A percentile compares a stretch with the other conserved stretches of the same genome.
phyloP scores from a whole-genome alignment of 2,797 vertebrate genomes.

The Peromyscus attwateri region DNA sequence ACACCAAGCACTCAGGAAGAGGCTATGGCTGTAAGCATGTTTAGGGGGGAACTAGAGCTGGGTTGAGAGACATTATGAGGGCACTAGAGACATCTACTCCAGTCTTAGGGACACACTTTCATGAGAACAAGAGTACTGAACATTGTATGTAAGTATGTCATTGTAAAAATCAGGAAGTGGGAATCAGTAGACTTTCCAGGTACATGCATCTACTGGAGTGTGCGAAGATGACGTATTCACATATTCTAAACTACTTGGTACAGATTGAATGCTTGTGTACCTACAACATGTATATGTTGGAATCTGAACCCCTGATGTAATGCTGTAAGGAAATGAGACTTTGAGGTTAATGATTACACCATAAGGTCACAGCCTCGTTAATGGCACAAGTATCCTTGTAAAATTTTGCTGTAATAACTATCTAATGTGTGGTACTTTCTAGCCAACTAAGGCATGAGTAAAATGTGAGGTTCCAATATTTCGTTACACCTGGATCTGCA shows the following conservation, averaged over 20 bases:
- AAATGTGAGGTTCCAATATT: background rate
- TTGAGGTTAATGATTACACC: background rate
- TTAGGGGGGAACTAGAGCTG: background rate
- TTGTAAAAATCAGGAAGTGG: background rate
- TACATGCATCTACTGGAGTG: background rate
- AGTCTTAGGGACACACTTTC: background rate
- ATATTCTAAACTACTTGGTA: background rate
- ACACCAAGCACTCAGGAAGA: background rate
- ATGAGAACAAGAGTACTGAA: background rate
- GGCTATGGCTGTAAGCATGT: background rate
- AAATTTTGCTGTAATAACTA: background rate
- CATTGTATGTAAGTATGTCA: background rate
- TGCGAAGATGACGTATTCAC: background rate
- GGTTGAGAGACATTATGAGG: background rate
- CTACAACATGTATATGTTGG: background rate
- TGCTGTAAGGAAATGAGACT: background rate
- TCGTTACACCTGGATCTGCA: conserved; percentile 15
- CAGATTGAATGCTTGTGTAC: background rate
- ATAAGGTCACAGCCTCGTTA: background rate
- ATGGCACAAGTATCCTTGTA: background rate
- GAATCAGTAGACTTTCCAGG: background rate
- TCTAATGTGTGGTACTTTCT: background rate
- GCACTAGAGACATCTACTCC: background rate
- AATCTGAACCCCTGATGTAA: background rate
- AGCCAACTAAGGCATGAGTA: background rate